Evolutionary conservation across 2,797 vertebrate genomes (phyloP), one percentile per base, ranked within the genome.

Genomic region (Agapornis canus): DNA sequence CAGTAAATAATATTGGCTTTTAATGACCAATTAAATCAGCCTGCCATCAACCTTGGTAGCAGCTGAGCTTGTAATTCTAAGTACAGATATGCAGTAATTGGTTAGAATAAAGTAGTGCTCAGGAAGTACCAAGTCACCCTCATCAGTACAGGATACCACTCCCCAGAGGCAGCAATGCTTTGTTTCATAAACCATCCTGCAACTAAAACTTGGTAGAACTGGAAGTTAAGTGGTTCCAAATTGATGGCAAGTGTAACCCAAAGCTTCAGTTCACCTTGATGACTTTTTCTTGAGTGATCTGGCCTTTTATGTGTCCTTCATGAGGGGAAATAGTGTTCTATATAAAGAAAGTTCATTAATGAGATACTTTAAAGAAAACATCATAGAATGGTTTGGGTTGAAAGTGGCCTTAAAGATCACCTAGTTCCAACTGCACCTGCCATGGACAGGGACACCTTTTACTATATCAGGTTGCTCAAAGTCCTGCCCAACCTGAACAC

Each of bases 1-100:
- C 64, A 80, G 73, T 95, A 94, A 96, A 96, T 69, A 92, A 94
- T 93, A 73, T 43, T 81, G 82, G n/a, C 42, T 93, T 96, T 90
- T 95, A 94, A 95, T 86, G 82, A 92, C 65, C 72, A 82, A 78
- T 89, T 94, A 95, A 95, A 87, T 52, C 70, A 95, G 56, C 51
- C 35, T 48, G 4, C 75, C 47, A 72, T 96, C 89, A 89, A 64
- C 72, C 68, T 79, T 94, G 65, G 52, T 78, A 77, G 82, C 48
- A 61, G 48, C 35, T 77, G 57, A 56, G 59, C 88, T 86, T 61
- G 54, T 57, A 71, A 87, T 94, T 91, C 84, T 4, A 73, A 71
- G 57, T 31, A n/a, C 40, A 82, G 79, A 69, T 35, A 51, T 13
- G 49, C 31, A 20, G 31, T 82, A 80, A 65, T n/a, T 70, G 70